Evolutionary conservation across 2,888 invertebrate species (phyloP).

Genomic region (Ormia ochracea): DNA sequence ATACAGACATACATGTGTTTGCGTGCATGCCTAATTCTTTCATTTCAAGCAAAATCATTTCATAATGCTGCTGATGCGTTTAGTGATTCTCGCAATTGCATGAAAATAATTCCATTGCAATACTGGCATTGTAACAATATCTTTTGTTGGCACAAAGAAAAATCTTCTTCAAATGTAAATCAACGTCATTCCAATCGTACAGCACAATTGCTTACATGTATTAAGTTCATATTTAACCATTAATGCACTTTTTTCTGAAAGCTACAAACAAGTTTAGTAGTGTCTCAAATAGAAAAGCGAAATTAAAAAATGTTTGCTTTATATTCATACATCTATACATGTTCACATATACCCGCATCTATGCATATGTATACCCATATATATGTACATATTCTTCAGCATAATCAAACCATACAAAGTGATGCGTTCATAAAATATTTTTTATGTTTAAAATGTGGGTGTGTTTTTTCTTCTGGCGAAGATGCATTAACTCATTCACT

Average conservation of each 20-base stretch:
- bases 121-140: constrained; percentile 23
- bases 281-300: constrained; percentile 5
- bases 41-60: too few species aligned
- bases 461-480: neutral
- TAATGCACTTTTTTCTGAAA: constrained; percentile 38
- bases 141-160: constrained; percentile 29
- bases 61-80: neutral
- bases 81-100: too few species aligned
- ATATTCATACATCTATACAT: too few species aligned
- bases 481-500: constrained; percentile 10
- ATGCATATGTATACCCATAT: too few species aligned
- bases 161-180: constrained; percentile 46
- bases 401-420: neutral
- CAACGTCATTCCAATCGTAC: constrained; percentile 40
- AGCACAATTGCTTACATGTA: constrained; percentile 15
- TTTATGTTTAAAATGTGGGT: constrained; percentile 19
- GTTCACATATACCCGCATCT: too few species aligned
- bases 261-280: constrained; percentile 26
- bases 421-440: constrained; percentile 3
- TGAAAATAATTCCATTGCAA: too few species aligned
- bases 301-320: neutral
- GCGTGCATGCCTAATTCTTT: too few species aligned
- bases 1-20: neutral
- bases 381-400: neutral
- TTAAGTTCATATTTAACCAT: constrained; percentile 45